Conservation (phyloP, 2,888 invertebrate species). For the Noctua pronuba region DNA sequence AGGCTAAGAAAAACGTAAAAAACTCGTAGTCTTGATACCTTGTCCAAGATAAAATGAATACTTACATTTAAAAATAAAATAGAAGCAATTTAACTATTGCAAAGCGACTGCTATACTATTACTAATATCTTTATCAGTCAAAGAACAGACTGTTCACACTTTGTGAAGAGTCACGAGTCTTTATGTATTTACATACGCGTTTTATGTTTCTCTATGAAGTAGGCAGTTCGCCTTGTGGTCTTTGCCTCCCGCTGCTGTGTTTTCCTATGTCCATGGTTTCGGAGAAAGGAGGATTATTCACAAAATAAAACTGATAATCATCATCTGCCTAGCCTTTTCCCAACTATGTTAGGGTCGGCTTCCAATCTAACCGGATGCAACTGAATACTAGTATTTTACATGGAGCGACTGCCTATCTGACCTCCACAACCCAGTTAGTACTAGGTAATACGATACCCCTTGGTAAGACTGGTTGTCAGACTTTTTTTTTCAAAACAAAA, state of each 20-base stretch:
- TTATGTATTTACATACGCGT: constrained; percentile 71
- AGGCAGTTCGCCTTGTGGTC: constrained; percentile 71
- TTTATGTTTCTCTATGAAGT: constrained; percentile 69
- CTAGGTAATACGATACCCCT: no score
- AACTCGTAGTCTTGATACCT: background rate
- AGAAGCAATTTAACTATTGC: background rate
- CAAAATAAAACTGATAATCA: background rate
- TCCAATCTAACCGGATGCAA: no score
- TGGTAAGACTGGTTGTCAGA: no score
- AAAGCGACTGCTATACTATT: constrained; percentile 8
- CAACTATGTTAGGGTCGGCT: no score
- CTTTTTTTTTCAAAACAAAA: no score
- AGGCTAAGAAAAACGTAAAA: background rate
- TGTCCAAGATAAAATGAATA: constrained; percentile 13
- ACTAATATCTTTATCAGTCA: constrained; percentile 36
- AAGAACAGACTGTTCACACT: constrained; percentile 45
- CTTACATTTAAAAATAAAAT: constrained; percentile 18
- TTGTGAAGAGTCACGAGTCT: constrained; percentile 44
- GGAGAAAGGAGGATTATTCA: constrained; percentile 27
- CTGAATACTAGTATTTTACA: no score
- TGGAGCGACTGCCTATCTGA: no score
- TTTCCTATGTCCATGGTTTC: constrained; percentile 41
- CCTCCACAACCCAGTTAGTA: no score
- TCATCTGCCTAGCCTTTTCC: no score
- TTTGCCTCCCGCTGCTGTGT: constrained; percentile 73